phyloP scores from a whole-genome alignment of 2,113 vertebrate species.

The Struthidea cinerea region DNA sequence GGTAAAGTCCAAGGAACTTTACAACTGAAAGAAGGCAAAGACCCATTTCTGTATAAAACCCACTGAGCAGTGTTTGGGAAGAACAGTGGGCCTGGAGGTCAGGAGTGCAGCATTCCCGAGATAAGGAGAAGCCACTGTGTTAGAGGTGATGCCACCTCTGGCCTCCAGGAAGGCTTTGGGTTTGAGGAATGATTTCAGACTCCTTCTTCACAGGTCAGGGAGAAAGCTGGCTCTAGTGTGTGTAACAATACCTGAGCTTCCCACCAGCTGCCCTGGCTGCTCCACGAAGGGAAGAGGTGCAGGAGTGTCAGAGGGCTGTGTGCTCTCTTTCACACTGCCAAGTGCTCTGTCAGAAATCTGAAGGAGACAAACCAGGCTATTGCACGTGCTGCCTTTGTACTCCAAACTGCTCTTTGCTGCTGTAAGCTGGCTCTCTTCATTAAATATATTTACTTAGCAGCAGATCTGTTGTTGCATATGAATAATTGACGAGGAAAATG shows the following conservation, averaged over 20 bases:
- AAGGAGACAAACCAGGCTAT: background rate
- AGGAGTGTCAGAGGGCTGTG: background rate
- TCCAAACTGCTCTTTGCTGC: background rate
- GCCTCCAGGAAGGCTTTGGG: background rate
- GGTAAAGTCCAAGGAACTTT: background rate
- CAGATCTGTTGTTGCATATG: background rate
- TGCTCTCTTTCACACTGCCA: background rate
- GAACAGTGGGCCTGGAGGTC: background rate
- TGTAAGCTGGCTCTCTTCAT: background rate
- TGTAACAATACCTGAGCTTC: background rate
- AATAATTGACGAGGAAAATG: constrained; percentile 7
- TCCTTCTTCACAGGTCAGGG: background rate
- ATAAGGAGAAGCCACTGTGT: background rate
- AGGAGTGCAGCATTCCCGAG: background rate
- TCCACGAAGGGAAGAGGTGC: background rate
- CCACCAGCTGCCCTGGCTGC: background rate
- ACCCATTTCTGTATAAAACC: background rate
- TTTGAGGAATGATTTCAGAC: background rate
- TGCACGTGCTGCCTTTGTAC: background rate
- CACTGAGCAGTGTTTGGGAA: background rate
- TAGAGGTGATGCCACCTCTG: background rate
- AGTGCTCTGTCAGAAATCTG: background rate
- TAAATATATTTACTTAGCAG: background rate
- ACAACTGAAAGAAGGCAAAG: background rate
- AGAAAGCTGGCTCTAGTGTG: background rate